Base-by-base conservation (phyloP, 1,140 invertebrate genomes). In the Trinorchestia longiramus region DNA sequence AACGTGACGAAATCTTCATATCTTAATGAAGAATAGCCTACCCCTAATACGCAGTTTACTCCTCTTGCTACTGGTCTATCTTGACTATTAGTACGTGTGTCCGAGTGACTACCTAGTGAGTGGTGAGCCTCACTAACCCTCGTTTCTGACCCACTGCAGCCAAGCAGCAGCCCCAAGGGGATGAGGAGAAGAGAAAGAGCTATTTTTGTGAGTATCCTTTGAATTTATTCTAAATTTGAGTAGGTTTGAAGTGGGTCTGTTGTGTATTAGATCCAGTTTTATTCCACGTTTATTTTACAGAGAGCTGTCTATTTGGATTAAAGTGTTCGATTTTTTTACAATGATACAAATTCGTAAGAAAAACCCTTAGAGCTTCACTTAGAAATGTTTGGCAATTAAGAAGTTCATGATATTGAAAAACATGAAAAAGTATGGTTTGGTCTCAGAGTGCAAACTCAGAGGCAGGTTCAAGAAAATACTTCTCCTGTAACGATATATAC, bases 101-200 rank as follows among this genome's bases (percentile, higher is more conserved):
- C 15, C 15, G 15, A 23, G 62, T 36, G 28, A 11, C 62, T 77
- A 3, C 62, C 62, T 23, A 77, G 15, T 36, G 62, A 77, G 62
- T 77, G 62, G 1, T 19, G 62, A 77, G 28, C 28, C 36, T 36
- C 15, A 77, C 62, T 77, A 77, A 77, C 62, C 28, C 62, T 19
- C 62, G 28, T 77, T 77, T 77, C 62, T 77, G 28, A 77, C 62
- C 62, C 62, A 91, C 77, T 4, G 88, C 96, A 95, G 47, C 77
- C 90, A 96, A 95, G 44, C 95, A 95, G 62, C 92, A 95, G 41
- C 77, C 91, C 97, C 97, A 97, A 97, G 97, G 98, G 98, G 97
- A 98, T 98, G 97, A 98, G 98, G 96, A 98, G 98, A 96, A 95
- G 96, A 98, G 98, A 97, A 98, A 98, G 97, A 98, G 98, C 95